These are phyloP conservation scores for Melanostoma scalare DNA, from an alignment of 2,888 invertebrate genomes.

Conservation along the genomic window DNA sequence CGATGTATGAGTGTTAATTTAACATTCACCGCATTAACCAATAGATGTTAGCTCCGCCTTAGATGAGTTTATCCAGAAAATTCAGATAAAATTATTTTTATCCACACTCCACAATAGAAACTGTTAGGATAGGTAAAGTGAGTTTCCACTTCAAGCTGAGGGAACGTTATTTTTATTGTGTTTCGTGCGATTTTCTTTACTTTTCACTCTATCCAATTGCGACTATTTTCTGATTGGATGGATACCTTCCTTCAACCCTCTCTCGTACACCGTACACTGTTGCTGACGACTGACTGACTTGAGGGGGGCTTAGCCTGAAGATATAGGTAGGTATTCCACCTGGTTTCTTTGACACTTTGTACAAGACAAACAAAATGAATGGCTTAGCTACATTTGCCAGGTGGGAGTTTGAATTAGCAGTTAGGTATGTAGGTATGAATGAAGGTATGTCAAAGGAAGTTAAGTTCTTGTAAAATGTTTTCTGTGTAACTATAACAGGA, in stretches of 20 bases:
- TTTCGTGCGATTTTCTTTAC: conserved; percentile 40
- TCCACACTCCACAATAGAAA: conserved; percentile 35
- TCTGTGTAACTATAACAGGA: conserved; percentile 51
- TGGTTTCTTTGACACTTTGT: conserved; percentile 46
- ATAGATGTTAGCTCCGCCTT: conserved; percentile 57
- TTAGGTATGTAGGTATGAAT: conserved; percentile 13
- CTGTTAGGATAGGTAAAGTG: conserved; percentile 33
- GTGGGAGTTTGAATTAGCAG: conserved; percentile 38
- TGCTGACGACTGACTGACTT: conserved; percentile 42
- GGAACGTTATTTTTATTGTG: conserved; percentile 1
- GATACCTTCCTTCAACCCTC: conserved; percentile 45
- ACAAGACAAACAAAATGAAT: conserved; percentile 45
- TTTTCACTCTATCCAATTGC: conserved; percentile 44
- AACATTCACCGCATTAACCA: conserved; percentile 9
- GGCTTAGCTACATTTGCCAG: conserved; percentile 35
- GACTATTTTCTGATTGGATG: conserved; percentile 64
- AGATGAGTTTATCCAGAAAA: conserved; percentile 42
- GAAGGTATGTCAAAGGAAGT: conserved; percentile 54
- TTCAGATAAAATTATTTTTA: conserved; percentile 40
- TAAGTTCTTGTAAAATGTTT: conserved; percentile 61
- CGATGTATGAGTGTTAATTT: conserved; percentile 16
- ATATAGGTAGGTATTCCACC: conserved; percentile 33
- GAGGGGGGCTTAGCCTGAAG: conserved; percentile 36
- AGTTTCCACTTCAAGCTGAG: neutral
- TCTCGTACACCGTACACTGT: neutral